Evolutionary conservation across 2,797 vertebrate genomes (phyloP), one percentile per base, ranked within the genome.

Genomic region (Microcaecilia unicolor): DNA sequence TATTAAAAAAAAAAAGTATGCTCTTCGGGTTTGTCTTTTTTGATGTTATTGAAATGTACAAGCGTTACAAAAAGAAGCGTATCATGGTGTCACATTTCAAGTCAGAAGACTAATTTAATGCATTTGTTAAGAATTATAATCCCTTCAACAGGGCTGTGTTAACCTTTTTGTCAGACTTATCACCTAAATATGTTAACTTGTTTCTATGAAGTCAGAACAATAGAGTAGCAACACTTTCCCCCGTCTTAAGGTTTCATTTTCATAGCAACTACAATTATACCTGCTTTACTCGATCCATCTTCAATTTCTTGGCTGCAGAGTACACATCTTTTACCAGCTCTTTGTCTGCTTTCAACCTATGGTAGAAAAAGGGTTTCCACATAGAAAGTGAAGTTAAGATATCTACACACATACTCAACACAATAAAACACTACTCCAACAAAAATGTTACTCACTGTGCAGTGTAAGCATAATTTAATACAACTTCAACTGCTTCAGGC

Each of bases 261-360:
- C 4, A 5, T 16, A 21, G 6, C 14, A n/a, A 12, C 9, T 5
- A 5, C n/a, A n/a, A 44, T 29, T 17, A 4, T 69, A 93, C 96
- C 90, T 98, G 92, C 68, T 96, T 98, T 41, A 99, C 96, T 61
- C 92, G 78, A 52, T 98, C 96, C 89, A 99, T 97, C 78, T 95
- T 98, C 65, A 99, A 73, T 59, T 87, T 85, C 83, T 91, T 98
- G 47, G 96, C 93, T 61, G 95, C 96, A 44, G 96, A 93, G 69
- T 99, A 99, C 11, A 99, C 95, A 62, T 98, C 93, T 74, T 93
- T 97, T 36, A 99, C 95, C 54, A 93, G 68, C 28, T 95, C 95
- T 52, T 92, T 93, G 71, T 98, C 95, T 42, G 93, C 96, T 79
- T 97, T 99, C 41, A 99, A 81, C 52, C 96, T 99, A 32, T 28